phyloP scores from a whole-genome alignment of 2,113 vertebrate species.

The Phyllopteryx taeniolatus region DNA sequence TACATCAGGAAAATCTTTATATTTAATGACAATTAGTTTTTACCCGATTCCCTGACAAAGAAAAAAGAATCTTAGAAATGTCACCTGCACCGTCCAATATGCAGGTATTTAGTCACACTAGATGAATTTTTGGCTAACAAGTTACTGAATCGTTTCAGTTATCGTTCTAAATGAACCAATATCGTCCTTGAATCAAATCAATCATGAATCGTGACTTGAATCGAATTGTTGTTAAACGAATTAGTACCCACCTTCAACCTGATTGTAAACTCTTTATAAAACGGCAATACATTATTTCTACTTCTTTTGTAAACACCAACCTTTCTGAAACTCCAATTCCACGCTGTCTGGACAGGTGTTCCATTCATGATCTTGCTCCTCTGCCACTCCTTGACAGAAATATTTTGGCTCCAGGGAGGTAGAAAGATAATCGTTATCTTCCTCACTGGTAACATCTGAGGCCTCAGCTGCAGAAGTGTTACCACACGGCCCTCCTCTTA shows the following conservation, averaged over 20 bases:
- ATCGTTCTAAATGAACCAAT: too few relatives aligned
- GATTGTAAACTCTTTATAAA: not conserved
- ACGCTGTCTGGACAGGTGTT: slow-evolving; percentile 53
- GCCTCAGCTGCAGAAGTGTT: slow-evolving; percentile 35
- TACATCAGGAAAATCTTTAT: too few relatives aligned
- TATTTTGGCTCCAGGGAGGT: slow-evolving; percentile 72
- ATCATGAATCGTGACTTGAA: too few relatives aligned
- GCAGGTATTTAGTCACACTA: too few relatives aligned
- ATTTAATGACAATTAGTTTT: too few relatives aligned
- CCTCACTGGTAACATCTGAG: slow-evolving; percentile 34
- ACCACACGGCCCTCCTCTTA: slow-evolving; percentile 56
- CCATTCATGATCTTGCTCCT: slow-evolving; percentile 59
- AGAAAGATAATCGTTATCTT: slow-evolving; percentile 42
- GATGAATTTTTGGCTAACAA: too few relatives aligned
- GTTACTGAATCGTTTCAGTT: too few relatives aligned
- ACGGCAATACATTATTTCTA: not conserved
- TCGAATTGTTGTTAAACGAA: too few relatives aligned
- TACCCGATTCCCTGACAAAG: too few relatives aligned
- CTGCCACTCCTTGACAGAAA: slow-evolving; percentile 73
- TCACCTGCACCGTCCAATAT: too few relatives aligned
- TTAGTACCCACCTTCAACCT: not conserved
- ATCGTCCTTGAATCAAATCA: too few relatives aligned
- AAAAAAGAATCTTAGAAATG: too few relatives aligned
- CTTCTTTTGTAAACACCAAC: slow-evolving; percentile 23
- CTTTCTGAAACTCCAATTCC: slow-evolving; percentile 65